Conservation (phyloP, 2,888 invertebrate genomes). For the Papilio elwesi region DNA sequence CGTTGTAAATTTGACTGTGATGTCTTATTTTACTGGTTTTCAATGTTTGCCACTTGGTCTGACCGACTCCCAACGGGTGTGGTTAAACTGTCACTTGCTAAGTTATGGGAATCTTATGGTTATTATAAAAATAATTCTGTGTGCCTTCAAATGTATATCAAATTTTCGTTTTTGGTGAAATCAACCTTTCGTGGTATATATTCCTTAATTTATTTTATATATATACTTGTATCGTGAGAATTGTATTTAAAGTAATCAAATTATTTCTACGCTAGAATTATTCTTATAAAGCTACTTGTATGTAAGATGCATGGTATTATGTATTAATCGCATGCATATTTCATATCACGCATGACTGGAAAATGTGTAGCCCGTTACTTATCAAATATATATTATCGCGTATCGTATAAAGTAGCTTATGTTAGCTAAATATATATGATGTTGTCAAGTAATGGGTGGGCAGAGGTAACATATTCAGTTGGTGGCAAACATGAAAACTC, state of each 20-base stretch:
- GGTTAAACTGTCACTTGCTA: slow-evolving; percentile 31
- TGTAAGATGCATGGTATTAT: background rate
- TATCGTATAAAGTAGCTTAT: background rate
- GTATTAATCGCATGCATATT: background rate
- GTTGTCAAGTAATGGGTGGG: slow-evolving; percentile 13
- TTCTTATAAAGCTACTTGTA: background rate
- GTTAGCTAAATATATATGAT: slow-evolving; percentile 14
- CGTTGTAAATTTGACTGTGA: slow-evolving; percentile 59
- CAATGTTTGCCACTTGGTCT: slow-evolving; percentile 41
- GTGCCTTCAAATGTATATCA: slow-evolving; percentile 25
- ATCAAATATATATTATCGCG: background rate
- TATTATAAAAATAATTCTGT: slow-evolving; percentile 24
- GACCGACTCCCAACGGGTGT: background rate
- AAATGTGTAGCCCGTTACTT: background rate
- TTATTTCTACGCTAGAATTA: background rate
- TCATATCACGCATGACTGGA: background rate
- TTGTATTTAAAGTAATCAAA: background rate
- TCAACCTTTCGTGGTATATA: background rate
- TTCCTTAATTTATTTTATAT: background rate
- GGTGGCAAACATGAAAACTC: slow-evolving; percentile 37
- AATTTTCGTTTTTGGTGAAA: slow-evolving; percentile 1
- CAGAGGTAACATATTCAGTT: slow-evolving; percentile 10
- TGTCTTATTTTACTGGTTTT: slow-evolving; percentile 50
- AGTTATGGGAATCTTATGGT: background rate
- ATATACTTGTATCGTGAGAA: background rate